A percentile compares a stretch with the other conserved stretches of the same genome.
These are phyloP conservation scores for Brotogeris chrysoptera DNA, from an alignment of 2,797 vertebrate genomes.

Conservation along the genomic window DNA sequence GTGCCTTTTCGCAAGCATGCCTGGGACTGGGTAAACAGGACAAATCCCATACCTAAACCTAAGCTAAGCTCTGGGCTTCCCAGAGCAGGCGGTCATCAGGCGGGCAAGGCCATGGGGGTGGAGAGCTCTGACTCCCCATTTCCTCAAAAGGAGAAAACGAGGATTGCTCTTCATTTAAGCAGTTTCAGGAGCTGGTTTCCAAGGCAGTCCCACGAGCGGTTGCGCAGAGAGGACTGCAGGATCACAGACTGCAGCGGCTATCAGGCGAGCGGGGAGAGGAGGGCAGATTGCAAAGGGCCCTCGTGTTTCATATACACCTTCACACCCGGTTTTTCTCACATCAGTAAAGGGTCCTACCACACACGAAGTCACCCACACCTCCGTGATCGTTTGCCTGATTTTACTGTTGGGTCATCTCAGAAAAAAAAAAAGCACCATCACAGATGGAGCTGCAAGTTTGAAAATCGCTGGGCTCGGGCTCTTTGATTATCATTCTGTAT, in stretches of 20 bases:
- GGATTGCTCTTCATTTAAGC: neutral
- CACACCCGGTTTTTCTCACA: neutral
- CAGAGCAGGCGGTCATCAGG: neutral
- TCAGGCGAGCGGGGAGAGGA: neutral
- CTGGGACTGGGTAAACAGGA: neutral
- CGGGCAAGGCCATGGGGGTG: neutral
- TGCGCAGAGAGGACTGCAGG: neutral
- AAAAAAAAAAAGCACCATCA: neutral
- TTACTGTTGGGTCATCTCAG: neutral
- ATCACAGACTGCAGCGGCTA: neutral
- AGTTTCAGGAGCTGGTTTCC: neutral
- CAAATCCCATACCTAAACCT: neutral
- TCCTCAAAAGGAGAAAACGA: neutral
- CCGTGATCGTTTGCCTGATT: neutral
- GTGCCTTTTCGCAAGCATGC: neutral
- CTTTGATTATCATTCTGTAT: slow-evolving; percentile 1
- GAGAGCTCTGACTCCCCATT: neutral
- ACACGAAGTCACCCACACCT: neutral
- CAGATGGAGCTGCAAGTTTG: neutral
- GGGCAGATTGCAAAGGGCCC: neutral
- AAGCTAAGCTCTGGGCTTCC: neutral
- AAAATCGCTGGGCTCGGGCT: neutral
- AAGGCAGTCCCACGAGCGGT: neutral
- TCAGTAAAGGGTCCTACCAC: neutral
- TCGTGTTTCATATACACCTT: neutral